These are phyloP conservation scores for Nothoprocta pentlandii DNA, from an alignment of 2,113 vertebrate species.

Conservation along the genomic window DNA sequence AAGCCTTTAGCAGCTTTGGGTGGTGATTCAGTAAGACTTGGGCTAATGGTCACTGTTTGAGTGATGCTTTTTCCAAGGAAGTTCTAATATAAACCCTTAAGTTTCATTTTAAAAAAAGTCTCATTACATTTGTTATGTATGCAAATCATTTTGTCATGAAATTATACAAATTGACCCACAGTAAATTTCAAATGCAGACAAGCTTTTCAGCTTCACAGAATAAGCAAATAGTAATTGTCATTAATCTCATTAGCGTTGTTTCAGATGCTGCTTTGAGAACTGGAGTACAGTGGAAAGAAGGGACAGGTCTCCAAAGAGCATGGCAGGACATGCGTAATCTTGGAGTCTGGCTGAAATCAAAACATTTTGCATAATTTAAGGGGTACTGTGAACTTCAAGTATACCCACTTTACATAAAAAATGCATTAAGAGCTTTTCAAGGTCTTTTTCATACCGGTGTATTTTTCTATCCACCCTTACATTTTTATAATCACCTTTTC, in stretches of 20 bases:
- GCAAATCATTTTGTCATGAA: neutral
- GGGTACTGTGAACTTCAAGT: neutral
- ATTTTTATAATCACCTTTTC: neutral
- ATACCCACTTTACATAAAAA: neutral
- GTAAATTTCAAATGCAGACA: neutral
- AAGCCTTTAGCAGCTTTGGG: neutral
- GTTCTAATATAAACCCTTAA: neutral
- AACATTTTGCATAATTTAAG: neutral
- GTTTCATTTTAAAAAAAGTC: neutral
- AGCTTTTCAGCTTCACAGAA: neutral
- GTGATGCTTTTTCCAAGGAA: neutral
- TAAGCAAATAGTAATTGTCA: neutral
- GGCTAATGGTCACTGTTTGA: neutral
- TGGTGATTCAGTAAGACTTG: neutral
- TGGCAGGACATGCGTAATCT: neutral
- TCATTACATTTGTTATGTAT: neutral
- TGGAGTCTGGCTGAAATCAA: neutral
- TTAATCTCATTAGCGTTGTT: neutral
- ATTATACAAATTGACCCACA: neutral
- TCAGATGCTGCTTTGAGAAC: neutral
- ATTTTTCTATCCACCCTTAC: neutral
- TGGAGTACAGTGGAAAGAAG: neutral
- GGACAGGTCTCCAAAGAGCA: neutral
- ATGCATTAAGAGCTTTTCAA: neutral
- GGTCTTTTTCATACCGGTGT: neutral